Conservation (phyloP, 2,113 vertebrate genomes). For the Oryzias woworae region DNA sequence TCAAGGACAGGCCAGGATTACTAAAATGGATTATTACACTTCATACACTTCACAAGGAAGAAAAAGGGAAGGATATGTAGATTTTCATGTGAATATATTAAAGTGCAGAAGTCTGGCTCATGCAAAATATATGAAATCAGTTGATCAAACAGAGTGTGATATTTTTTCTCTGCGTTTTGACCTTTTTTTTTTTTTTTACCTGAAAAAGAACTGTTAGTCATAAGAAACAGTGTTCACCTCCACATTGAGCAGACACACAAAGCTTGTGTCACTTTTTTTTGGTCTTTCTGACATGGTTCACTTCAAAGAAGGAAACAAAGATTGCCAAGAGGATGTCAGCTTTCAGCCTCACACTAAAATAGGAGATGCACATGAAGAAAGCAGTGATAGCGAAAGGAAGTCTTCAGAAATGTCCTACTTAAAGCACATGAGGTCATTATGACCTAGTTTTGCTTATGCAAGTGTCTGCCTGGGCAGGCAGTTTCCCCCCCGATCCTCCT, state of each 20-base stretch:
- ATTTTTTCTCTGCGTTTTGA: slow-evolving; percentile 24
- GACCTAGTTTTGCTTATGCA: slow-evolving; percentile 79
- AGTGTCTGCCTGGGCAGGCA: slow-evolving; percentile 65
- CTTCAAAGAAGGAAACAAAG: slow-evolving; percentile 75
- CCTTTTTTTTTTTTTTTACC: slow-evolving; percentile 1
- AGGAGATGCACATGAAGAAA: slow-evolving; percentile 48
- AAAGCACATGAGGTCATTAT: slow-evolving; percentile 79
- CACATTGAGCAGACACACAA: slow-evolving; percentile 65
- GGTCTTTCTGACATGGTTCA: slow-evolving; percentile 61
- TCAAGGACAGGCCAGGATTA: slow-evolving; percentile 60
- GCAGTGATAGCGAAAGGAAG: slow-evolving; percentile 54
- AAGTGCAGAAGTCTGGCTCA: slow-evolving; percentile 2
- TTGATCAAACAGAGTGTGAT: neutral
- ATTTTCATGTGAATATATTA: slow-evolving; percentile 35
- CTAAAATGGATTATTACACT: slow-evolving; percentile 61
- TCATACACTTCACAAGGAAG: slow-evolving; percentile 28
- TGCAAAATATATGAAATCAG: neutral
- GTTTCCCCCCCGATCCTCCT: slow-evolving; percentile 42
- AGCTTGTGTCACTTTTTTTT: slow-evolving; percentile 56
- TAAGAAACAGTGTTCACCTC: slow-evolving; percentile 64
- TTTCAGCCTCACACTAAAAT: slow-evolving; percentile 65
- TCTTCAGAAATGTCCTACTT: slow-evolving; percentile 76
- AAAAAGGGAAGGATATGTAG: slow-evolving; percentile 15
- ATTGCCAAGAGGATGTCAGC: slow-evolving; percentile 72
- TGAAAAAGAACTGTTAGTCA: neutral